Conservation (phyloP, 2,113 vertebrate species). For the Cephalopterus ornatus region DNA sequence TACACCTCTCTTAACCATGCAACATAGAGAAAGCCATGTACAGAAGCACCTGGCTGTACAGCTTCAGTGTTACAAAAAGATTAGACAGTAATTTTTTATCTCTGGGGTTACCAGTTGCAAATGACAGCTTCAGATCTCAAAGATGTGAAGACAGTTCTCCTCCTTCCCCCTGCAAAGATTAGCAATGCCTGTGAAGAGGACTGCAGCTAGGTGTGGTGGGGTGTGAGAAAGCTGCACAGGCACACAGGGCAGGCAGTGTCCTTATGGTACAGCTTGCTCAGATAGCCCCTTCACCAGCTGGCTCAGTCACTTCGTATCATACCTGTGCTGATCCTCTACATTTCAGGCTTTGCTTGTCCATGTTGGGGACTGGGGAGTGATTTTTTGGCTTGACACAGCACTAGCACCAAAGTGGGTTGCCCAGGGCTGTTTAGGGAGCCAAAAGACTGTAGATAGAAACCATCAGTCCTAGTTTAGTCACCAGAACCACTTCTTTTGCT, state of each 20-base stretch:
- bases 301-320: neutral
- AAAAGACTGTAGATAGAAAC: neutral
- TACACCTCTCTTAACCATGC: neutral
- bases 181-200: neutral
- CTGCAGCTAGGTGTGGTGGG: neutral
- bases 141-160: neutral
- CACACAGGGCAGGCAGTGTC: neutral
- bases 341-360: neutral
- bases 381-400: neutral
- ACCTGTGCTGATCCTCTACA: neutral
- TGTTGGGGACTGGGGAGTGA: neutral
- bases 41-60: neutral
- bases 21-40: rapidly evolving
- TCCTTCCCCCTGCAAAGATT: neutral
- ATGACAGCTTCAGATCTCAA: neutral
- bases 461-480: neutral
- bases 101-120: neutral
- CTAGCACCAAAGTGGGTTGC: neutral
- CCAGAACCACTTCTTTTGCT: neutral
- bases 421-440: neutral
- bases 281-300: neutral
- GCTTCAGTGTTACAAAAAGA: neutral
- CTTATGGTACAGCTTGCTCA: neutral
- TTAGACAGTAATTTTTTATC: neutral
- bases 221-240: neutral